Evolutionary conservation across 1,140 invertebrate genomes (phyloP), one percentile per base, ranked within the genome.

Genomic region (Druon quercuslanigerum): DNA sequence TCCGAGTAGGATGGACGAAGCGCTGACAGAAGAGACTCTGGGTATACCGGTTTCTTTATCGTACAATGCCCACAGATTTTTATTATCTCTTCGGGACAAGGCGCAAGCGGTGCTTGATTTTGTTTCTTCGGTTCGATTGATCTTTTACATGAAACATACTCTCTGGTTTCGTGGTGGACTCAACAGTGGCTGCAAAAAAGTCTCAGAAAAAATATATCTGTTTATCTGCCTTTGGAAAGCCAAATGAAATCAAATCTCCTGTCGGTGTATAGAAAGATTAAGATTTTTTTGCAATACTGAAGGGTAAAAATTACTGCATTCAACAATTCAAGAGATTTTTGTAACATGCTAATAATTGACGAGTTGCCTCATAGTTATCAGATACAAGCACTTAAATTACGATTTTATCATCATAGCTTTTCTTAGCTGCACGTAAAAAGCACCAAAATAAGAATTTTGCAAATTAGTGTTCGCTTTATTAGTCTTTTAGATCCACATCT

Each of bases 41-140:
- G 75, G 60, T 73, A 82, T 86, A 89, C 86, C 88, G 87, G 86
- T 89, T 87, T 79, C 79, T 86, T 81, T 80, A 83, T 85, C 86
- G 85, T 82, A 84, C 84, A 88, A 89, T 89, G 81, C 82, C 83
- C 82, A 78, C 66, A 78, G 82, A 87, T 87, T 86, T 87, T 88
- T 79, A 79, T 85, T 82, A 80, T 87, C 81, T 81, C 77, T 81
- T 76, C 20, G 40, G n/a, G 60, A 72, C 25, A 60, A 77, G 73
- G 75, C 54, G 54, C 50, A 77, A 51, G 71, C 40, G 60, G 72
- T 8, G 66, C 50, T 57, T 51, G 60, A 75, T 70, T 75, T 66
- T 66, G 56, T 75, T 75, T 75, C 73, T 75, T 66, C 60, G 60
- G 60, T 66, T 46, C 60, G 33, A 66, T 66, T 66, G 60, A 66